Percentiles rank a stretch among this genome's conserved stretches.
phyloP scores from a whole-genome alignment of 2,888 invertebrate genomes.

The Anticlea derivata region DNA sequence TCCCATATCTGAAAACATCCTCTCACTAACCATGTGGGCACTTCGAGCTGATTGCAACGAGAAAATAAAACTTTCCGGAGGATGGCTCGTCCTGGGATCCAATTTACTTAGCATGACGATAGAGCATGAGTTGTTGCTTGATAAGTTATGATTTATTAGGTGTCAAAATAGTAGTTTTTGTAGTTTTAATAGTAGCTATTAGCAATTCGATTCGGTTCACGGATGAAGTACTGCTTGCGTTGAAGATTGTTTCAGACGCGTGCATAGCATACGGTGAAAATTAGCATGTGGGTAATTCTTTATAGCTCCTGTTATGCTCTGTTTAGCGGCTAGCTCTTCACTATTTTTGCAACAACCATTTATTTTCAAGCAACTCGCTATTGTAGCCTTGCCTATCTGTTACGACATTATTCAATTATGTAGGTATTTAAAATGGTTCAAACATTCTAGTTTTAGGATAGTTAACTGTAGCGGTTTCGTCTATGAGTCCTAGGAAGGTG shows the following conservation, averaged over 20 bases:
- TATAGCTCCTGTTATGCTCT: conserved; percentile 78
- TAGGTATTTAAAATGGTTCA: conserved; percentile 21
- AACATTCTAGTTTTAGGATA: conserved; percentile 17
- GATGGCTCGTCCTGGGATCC: conserved; percentile 76
- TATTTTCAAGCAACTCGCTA: conserved; percentile 68
- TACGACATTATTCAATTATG: conserved; percentile 35
- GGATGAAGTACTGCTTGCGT: conserved; percentile 71
- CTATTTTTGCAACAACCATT: conserved; percentile 75
- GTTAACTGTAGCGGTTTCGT: conserved; percentile 2
- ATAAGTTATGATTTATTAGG: conserved; percentile 56
- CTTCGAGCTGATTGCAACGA: conserved; percentile 32
- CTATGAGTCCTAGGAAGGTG: conserved; percentile 44
- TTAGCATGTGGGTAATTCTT: conserved; percentile 81
- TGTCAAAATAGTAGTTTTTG: conserved; percentile 51
- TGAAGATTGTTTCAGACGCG: conserved; percentile 66
- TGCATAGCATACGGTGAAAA: conserved; percentile 67
- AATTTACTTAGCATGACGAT: conserved; percentile 59
- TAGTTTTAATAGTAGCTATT: conserved; percentile 49
- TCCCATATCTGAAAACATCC: conserved; percentile 75
- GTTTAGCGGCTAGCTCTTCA: conserved; percentile 65
- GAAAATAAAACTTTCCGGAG: conserved; percentile 61
- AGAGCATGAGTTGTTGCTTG: conserved; percentile 55
- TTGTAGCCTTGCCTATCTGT: conserved; percentile 52
- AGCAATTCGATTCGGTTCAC: conserved; percentile 62
- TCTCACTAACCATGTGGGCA: conserved; percentile 64